These are phyloP conservation scores for Hydropsyche tenuis DNA, from an alignment of 1,140 invertebrate genomes.

Conservation along the genomic window DNA sequence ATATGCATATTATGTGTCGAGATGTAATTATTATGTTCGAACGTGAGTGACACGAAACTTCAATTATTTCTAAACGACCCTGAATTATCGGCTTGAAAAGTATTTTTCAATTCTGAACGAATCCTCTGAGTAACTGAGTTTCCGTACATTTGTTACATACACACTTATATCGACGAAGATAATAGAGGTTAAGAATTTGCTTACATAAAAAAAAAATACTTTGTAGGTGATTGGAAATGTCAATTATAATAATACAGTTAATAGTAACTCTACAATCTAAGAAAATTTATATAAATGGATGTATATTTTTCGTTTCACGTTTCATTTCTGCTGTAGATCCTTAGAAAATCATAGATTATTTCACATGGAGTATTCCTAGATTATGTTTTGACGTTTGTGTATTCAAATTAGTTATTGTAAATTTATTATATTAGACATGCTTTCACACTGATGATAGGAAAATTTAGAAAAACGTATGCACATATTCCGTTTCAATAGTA, in stretches of 20 bases:
- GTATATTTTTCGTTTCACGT: background rate
- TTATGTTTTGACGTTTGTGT: too few species aligned
- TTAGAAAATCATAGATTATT: too few species aligned
- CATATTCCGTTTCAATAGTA: background rate
- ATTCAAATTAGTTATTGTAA: too few species aligned
- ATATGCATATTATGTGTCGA: too few species aligned
- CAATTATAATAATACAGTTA: constrained; percentile 48
- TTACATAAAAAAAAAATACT: constrained; percentile 47
- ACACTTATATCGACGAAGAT: background rate
- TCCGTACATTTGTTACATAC: background rate
- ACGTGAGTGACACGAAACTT: background rate
- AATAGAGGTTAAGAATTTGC: constrained; percentile 45
- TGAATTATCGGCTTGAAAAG: too few species aligned
- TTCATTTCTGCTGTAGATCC: background rate
- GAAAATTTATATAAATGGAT: constrained; percentile 25
- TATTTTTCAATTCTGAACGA: too few species aligned
- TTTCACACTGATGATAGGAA: background rate
- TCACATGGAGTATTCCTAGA: too few species aligned
- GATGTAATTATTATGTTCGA: background rate
- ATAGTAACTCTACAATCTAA: constrained; percentile 33
- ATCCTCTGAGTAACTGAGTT: too few species aligned
- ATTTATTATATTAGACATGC: background rate
- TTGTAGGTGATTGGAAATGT: constrained; percentile 49
- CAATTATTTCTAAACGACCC: too few species aligned
- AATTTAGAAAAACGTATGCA: background rate